Percentiles rank a stretch among this genome's conserved stretches.
Conservation (phyloP, 2,888 invertebrate genomes). For the Oscheius sp. region DNA sequence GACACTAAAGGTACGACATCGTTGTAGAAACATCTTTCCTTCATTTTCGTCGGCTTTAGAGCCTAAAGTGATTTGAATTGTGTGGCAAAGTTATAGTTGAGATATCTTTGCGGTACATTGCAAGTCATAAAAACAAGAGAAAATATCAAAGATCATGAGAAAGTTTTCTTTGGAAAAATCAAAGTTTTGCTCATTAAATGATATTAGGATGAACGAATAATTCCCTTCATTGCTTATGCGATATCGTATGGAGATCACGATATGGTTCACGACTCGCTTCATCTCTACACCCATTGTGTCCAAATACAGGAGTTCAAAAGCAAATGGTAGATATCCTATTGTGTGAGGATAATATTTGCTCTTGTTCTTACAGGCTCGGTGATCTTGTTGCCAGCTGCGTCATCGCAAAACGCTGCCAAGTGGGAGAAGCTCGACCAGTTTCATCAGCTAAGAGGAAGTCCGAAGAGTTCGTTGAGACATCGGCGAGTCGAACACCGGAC, state of each 20-base stretch:
- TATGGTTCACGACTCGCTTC: conserved; percentile 70
- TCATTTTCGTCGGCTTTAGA: too few species aligned
- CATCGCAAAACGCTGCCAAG: conserved; percentile 29
- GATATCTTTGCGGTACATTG: not conserved
- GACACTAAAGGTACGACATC: conserved; percentile 69
- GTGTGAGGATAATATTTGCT: not conserved
- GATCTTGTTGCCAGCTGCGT: conserved; percentile 56
- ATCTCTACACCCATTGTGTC: conserved; percentile 69
- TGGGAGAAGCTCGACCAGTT: not conserved
- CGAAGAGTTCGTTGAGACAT: conserved; percentile 6
- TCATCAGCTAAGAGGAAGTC: conserved; percentile 10
- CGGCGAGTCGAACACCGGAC: not conserved
- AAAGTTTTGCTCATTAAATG: too few species aligned
- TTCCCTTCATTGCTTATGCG: conserved; percentile 72
- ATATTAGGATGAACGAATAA: conserved; percentile 70
- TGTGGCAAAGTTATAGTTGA: too few species aligned
- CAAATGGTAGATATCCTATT: conserved; percentile 56
- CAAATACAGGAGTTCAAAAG: conserved; percentile 70
- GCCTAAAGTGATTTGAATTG: too few species aligned
- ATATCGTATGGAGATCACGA: conserved; percentile 69
- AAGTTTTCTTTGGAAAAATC: not conserved
- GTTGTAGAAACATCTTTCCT: too few species aligned
- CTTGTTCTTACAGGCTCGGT: conserved; percentile 40
- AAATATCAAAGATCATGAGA: not conserved
- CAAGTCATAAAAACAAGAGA: not conserved